Evolutionary conservation across 2,113 vertebrate genomes (phyloP).

Genomic region (Phrynocephalus versicolor): DNA sequence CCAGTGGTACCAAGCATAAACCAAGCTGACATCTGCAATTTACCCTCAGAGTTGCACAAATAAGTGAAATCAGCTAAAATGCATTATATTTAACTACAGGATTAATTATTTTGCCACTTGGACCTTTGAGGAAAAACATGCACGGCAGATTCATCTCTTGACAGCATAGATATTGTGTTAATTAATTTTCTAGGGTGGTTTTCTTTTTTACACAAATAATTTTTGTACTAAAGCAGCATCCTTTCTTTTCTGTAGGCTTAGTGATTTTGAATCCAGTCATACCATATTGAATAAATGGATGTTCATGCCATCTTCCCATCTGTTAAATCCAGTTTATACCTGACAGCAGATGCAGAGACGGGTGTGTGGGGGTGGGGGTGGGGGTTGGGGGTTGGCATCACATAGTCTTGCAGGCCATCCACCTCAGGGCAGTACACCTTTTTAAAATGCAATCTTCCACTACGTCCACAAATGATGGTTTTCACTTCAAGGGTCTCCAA

Average conservation of each 20-base stretch:
- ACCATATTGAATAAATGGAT: background rate
- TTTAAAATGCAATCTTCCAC: too few species aligned
- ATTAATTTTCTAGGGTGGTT: background rate
- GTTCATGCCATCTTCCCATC: background rate
- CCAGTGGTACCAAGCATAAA: background rate
- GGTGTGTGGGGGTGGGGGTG: too few species aligned
- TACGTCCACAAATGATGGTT: too few species aligned
- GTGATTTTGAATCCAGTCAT: background rate
- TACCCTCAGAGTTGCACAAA: background rate
- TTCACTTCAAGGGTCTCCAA: too few species aligned
- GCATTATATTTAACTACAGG: background rate
- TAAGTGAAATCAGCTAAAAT: background rate
- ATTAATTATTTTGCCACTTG: background rate
- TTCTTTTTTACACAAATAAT: background rate
- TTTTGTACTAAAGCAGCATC: background rate
- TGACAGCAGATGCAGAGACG: too few species aligned
- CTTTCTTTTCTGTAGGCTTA: background rate
- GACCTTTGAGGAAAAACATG: background rate
- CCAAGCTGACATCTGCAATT: background rate
- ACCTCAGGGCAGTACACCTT: too few species aligned
- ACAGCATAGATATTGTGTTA: background rate
- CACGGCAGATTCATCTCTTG: background rate
- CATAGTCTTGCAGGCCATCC: too few species aligned
- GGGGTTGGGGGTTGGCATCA: too few species aligned
- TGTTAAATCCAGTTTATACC: background rate